Evolutionary conservation across 2,113 vertebrate genomes (phyloP).

Genomic region (Damaliscus lunatus): DNA sequence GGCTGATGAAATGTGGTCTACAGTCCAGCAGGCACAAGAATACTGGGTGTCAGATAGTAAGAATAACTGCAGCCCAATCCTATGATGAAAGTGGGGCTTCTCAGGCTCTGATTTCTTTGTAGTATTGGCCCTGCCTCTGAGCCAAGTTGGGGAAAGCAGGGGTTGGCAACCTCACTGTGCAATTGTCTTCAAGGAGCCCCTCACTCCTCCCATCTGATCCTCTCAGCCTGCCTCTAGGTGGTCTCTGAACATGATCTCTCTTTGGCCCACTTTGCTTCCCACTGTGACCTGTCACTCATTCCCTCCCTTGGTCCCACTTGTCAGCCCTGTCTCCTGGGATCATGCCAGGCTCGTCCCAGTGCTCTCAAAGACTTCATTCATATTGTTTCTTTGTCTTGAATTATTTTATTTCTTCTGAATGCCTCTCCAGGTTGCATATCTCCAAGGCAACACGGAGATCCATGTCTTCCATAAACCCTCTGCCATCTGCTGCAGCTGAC

Average conservation of each 20-base stretch:
- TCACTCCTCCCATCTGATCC: not conserved
- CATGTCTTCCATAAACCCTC: not conserved
- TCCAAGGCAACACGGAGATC: not conserved
- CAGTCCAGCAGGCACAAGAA: accelerated
- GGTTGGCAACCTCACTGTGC: not conserved
- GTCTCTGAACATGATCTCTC: not conserved
- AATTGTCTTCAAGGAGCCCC: not conserved
- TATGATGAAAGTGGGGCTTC: not conserved
- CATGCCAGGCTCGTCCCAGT: not conserved
- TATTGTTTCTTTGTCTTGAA: not conserved
- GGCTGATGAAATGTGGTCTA: not conserved
- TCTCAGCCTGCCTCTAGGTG: not conserved
- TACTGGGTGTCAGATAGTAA: not conserved
- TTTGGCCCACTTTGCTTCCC: not conserved
- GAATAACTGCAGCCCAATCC: not conserved
- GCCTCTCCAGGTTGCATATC: not conserved
- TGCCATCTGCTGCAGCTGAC: not conserved
- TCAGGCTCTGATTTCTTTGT: not conserved
- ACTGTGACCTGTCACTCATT: not conserved
- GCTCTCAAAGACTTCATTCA: not conserved
- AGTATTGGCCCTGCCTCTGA: not conserved
- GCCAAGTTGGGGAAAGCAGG: not conserved
- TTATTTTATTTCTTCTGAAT: not conserved
- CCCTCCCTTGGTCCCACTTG: not conserved
- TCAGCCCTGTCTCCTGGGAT: not conserved